These are phyloP conservation scores for Pampusana beccarii DNA, from an alignment of 2,113 vertebrate genomes.

Conservation along the genomic window DNA sequence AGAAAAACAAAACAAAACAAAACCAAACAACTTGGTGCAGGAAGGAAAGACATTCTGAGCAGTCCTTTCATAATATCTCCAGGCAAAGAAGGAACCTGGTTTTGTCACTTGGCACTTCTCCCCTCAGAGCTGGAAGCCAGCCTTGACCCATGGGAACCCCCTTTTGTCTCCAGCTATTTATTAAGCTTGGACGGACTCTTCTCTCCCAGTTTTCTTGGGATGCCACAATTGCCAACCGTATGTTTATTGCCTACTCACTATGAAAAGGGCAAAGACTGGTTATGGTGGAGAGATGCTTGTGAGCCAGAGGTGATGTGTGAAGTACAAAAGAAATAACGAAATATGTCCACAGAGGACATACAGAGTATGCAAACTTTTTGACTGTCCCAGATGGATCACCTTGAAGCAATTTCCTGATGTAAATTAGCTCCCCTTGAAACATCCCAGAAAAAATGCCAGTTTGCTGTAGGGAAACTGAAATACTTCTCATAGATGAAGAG, in stretches of 20 bases:
- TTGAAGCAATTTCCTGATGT: slow-evolving; percentile 38
- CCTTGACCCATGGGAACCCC: not conserved
- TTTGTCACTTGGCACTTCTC: not conserved
- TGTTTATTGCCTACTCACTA: not conserved
- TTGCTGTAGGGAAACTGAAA: not conserved
- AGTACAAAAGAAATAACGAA: not conserved
- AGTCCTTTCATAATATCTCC: not conserved
- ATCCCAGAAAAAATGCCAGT: slow-evolving; percentile 7
- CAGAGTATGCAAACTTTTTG: not conserved
- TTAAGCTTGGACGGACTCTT: not conserved
- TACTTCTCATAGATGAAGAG: not conserved
- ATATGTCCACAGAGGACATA: not conserved
- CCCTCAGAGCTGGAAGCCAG: not conserved
- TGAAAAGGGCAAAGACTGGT: not conserved
- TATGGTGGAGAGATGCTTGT: not conserved
- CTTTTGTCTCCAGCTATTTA: not conserved
- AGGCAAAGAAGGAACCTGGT: not conserved
- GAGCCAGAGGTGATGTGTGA: not conserved
- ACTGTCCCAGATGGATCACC: not conserved
- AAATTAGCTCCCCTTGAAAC: slow-evolving; percentile 33
- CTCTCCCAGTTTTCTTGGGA: not conserved
- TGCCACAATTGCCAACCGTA: not conserved
- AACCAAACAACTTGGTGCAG: not conserved
- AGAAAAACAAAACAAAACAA: too few relatives aligned
- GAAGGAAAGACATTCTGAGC: not conserved